A percentile compares a stretch with the other conserved stretches of the same genome.
These are phyloP conservation scores for Actenoides lindsayi DNA, from an alignment of 2,113 vertebrate species.

Conservation along the genomic window DNA sequence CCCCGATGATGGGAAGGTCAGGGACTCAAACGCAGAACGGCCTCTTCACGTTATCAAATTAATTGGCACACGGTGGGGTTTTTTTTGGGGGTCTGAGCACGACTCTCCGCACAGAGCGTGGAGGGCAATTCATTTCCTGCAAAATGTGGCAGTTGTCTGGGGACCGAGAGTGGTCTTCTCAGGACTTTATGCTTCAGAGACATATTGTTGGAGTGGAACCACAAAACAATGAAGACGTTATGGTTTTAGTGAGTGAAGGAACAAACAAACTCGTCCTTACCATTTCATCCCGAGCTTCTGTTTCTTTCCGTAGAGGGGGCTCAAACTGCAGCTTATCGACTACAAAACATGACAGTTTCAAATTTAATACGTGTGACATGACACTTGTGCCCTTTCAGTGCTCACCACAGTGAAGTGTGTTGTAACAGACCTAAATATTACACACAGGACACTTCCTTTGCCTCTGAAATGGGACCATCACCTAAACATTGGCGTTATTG, in stretches of 20 bases:
- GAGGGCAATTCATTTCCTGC: background rate
- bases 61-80: background rate
- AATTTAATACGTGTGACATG: background rate
- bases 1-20: background rate
- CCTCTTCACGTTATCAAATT: background rate
- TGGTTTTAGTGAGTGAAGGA: background rate
- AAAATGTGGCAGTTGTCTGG: background rate
- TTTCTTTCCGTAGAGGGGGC: slow-evolving; percentile 92
- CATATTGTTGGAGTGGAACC: background rate
- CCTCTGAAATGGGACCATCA: background rate
- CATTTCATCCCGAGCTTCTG: slow-evolving; percentile 94
- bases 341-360: slow-evolving; percentile 61
- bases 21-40: background rate
- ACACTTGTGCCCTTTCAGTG: background rate
- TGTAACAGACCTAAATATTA: background rate
- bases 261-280: slow-evolving; percentile 61
- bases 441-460: background rate
- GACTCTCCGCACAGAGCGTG: background rate
- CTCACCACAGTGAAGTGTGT: background rate
- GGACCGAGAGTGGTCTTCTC: background rate
- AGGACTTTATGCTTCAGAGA: background rate
- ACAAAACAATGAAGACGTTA: background rate
- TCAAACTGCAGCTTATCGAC: slow-evolving; percentile 95
- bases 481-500: background rate
- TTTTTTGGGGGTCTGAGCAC: background rate